Percentiles rank a stretch among this genome's conserved stretches.
Conservation (phyloP, 2,888 invertebrate genomes). For the Suillia variegata region DNA sequence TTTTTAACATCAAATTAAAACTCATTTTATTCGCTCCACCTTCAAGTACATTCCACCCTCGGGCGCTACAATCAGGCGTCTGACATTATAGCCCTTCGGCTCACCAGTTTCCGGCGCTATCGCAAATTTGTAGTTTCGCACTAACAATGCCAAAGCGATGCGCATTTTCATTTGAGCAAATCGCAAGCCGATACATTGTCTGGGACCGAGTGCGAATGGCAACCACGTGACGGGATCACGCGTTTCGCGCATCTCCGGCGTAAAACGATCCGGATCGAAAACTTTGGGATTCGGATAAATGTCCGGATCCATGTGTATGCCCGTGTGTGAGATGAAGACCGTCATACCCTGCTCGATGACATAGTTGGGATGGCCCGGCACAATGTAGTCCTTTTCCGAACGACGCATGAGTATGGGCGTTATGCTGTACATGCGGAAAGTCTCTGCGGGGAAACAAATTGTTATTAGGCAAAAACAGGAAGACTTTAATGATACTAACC, state of each 20-base stretch:
- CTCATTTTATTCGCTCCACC: too few species aligned
- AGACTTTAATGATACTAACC: slow-evolving; percentile 3
- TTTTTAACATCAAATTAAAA: too few species aligned
- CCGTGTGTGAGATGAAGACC: slow-evolving; percentile 49
- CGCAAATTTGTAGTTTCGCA: slow-evolving; percentile 39
- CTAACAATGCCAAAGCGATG: too few species aligned
- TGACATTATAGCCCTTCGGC: too few species aligned
- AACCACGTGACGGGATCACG: slow-evolving; percentile 57
- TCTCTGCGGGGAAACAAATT: slow-evolving; percentile 58
- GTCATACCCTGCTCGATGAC: slow-evolving; percentile 56
- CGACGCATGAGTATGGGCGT: slow-evolving; percentile 63
- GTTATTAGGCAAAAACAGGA: neutral
- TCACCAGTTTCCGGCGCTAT: too few species aligned
- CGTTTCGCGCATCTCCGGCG: slow-evolving; percentile 62
- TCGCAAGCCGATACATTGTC: slow-evolving; percentile 53
- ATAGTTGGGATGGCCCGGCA: slow-evolving; percentile 60
- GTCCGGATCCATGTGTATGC: slow-evolving; percentile 65
- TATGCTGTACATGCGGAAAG: slow-evolving; percentile 65
- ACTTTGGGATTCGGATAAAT: slow-evolving; percentile 64
- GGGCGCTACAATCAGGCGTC: too few species aligned
- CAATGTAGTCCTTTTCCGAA: slow-evolving; percentile 62
- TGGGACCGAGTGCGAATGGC: slow-evolving; percentile 55
- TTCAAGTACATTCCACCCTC: too few species aligned
- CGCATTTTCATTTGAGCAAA: slow-evolving; percentile 50
- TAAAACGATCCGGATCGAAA: slow-evolving; percentile 68